A percentile compares a stretch with the other conserved stretches of the same genome.
phyloP scores from a whole-genome alignment of 35 echinoderm and acorn worm genomes.

The Ptychodera flava region DNA sequence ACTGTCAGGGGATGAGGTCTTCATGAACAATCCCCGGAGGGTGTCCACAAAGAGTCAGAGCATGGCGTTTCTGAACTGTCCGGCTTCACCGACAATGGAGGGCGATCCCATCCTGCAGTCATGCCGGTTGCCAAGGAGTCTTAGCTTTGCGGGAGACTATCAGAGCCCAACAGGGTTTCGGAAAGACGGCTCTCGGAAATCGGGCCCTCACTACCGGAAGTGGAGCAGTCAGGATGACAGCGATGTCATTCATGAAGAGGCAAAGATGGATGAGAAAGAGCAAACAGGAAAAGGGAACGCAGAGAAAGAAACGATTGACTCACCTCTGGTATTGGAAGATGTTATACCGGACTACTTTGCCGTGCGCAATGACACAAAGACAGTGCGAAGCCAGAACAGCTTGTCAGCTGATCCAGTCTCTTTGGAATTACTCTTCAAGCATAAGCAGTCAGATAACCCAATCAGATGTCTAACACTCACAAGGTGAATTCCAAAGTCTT shows the following conservation, averaged over 20 bases:
- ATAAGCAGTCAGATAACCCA: constrained; percentile 87
- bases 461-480: constrained; percentile 74
- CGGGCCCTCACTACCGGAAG: too few relatives aligned
- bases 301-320: not conserved
- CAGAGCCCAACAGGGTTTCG: too few relatives aligned
- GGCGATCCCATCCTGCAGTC: not conserved
- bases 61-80: constrained; percentile 2
- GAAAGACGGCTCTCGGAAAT: too few relatives aligned
- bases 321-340: not conserved
- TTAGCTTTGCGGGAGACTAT: not conserved
- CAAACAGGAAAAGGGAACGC: not conserved
- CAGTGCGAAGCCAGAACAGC: not conserved
- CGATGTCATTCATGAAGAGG: constrained; percentile 14
- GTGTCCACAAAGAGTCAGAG: constrained; percentile 3
- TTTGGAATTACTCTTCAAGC: constrained; percentile 39
- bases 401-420: not conserved
- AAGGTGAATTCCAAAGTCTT: constrained; percentile 42
- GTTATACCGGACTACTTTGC: not conserved
- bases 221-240: constrained; percentile 16
- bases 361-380: constrained; percentile 10
- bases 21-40: not conserved
- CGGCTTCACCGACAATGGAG: constrained; percentile 4
- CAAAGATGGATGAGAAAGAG: constrained; percentile 6
- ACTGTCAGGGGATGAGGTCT: not conserved
- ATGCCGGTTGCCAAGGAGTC: not conserved